These are phyloP conservation scores for Petrocephalus schoutedeni DNA, from an alignment of 2,797 vertebrate species.

Conservation along the genomic window DNA sequence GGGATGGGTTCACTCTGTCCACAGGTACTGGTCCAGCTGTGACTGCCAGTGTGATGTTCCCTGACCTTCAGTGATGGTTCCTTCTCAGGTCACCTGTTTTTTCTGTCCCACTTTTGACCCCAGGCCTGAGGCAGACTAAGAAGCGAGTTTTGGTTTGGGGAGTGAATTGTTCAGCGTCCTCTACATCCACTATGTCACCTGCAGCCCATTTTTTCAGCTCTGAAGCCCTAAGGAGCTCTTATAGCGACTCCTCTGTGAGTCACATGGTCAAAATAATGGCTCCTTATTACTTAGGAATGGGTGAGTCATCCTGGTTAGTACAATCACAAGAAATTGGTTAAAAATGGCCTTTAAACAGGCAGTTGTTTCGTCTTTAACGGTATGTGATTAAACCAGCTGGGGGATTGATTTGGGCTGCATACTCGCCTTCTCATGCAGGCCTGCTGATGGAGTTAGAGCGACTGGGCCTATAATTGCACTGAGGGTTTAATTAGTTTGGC, in stretches of 20 bases:
- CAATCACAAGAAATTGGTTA: not conserved
- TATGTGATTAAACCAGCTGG: constrained; percentile 39
- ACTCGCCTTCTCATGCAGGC: constrained; percentile 18
- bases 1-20: not conserved
- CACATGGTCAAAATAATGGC: not conserved
- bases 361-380: constrained; percentile 1
- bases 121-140: not conserved
- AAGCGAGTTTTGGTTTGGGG: not conserved
- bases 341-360: not conserved
- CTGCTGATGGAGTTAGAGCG: constrained; percentile 16
- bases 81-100: not conserved
- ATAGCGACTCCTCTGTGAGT: not conserved
- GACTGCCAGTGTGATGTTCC: not conserved
- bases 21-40: not conserved
- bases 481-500: not conserved
- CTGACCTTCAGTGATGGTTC: not conserved
- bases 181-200: not conserved
- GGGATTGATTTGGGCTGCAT: not conserved
- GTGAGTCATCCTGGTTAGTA: not conserved
- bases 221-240: not conserved
- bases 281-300: not conserved
- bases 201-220: not conserved
- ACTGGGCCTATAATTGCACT: not conserved
- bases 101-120: not conserved
- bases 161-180: not conserved